These are phyloP conservation scores for Vicugna pacos DNA, from an alignment of 2,113 vertebrate species.

Conservation along the genomic window DNA sequence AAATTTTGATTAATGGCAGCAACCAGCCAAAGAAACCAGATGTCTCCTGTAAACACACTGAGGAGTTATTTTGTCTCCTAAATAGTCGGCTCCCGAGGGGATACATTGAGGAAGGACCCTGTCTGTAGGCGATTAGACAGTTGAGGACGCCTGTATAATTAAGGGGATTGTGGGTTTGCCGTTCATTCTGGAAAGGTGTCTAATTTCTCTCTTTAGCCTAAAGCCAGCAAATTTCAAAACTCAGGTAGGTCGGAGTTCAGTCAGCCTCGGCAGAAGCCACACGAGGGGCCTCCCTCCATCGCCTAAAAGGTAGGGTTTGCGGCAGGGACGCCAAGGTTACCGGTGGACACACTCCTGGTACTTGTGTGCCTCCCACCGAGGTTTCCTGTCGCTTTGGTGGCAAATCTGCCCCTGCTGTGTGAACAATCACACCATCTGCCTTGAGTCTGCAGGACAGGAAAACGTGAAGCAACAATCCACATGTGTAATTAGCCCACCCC, in stretches of 20 bases:
- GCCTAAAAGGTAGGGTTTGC: not conserved
- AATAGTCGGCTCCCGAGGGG: not conserved
- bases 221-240: not conserved
- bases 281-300: not conserved
- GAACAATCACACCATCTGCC: not conserved
- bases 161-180: not conserved
- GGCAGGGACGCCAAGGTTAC: not conserved
- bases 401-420: not conserved
- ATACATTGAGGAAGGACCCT: not conserved
- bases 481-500: not conserved
- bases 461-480: not conserved
- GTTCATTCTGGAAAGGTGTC: not conserved
- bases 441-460: not conserved
- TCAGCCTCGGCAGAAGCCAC: not conserved
- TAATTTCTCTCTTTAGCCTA: constrained; percentile 1
- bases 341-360: not conserved
- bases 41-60: not conserved
- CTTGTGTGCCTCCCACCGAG: not conserved
- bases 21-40: constrained; percentile 15
- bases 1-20: constrained; percentile 47
- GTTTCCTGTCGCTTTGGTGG: constrained; percentile 40
- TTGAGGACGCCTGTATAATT: not conserved
- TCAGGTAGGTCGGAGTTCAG: not conserved
- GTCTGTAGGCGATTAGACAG: not conserved
- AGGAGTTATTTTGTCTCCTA: not conserved